Conservation (phyloP, 2,888 invertebrate species). For the Catocala sponsa region DNA sequence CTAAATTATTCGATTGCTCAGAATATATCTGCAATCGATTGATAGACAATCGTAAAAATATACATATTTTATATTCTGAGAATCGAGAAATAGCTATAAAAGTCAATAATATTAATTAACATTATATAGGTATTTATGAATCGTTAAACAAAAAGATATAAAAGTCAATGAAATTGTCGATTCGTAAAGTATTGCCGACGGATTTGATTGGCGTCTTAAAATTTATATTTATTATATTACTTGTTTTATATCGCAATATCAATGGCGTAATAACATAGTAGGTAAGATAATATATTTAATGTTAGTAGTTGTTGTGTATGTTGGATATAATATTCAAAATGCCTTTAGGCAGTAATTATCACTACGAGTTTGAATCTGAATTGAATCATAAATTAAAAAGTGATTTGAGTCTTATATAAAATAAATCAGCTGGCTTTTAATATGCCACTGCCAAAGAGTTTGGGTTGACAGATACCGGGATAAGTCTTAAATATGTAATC, state of each 20-base stretch:
- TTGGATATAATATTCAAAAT: not conserved
- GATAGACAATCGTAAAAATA: slow-evolving; percentile 39
- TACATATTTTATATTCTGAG: slow-evolving; percentile 31
- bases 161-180: slow-evolving; percentile 35
- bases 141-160: slow-evolving; percentile 36
- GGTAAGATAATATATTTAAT: not conserved
- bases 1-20: slow-evolving; percentile 37
- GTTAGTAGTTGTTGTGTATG: too few relatives aligned
- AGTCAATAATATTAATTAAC: slow-evolving; percentile 47
- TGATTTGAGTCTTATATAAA: not conserved
- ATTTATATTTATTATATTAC: slow-evolving; percentile 18
- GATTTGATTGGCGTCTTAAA: slow-evolving; percentile 28
- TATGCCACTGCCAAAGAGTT: too few relatives aligned
- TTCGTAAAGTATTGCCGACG: slow-evolving; percentile 24
- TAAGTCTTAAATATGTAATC: too few relatives aligned
- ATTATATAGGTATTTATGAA: slow-evolving; percentile 38
- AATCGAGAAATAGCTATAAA: slow-evolving; percentile 38
- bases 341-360: slow-evolving; percentile 1
- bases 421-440: too few relatives aligned
- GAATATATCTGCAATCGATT: slow-evolving; percentile 34
- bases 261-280: not conserved
- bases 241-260: slow-evolving; percentile 16
- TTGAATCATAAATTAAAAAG: slow-evolving; percentile 2
- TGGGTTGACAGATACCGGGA: too few relatives aligned
- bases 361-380: not conserved